Conservation (phyloP, 2,888 invertebrate genomes). For the Pterostichus madidus region DNA sequence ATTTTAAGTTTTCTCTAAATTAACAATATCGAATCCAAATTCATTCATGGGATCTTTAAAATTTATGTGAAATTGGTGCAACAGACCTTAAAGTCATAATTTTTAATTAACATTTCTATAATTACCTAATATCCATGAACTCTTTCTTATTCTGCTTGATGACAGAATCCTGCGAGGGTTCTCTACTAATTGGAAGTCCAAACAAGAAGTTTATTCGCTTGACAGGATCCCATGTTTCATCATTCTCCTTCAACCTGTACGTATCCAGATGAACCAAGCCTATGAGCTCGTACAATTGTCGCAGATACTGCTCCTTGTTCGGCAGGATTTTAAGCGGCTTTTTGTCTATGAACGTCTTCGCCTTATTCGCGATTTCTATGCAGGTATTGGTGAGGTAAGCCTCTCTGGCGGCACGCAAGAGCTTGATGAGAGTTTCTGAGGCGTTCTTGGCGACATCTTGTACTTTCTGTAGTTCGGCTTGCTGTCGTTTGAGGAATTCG, state of each 20-base stretch:
- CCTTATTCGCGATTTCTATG: conserved; percentile 74
- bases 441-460: conserved; percentile 74
- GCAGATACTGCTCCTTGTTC: conserved; percentile 74
- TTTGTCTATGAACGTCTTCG: conserved; percentile 76
- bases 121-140: conserved; percentile 73
- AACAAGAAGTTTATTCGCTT: conserved; percentile 73
- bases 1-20: too few species aligned
- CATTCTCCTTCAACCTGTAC: conserved; percentile 74
- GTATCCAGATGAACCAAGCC: conserved; percentile 76
- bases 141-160: conserved; percentile 73
- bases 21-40: too few species aligned
- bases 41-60: too few species aligned
- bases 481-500: conserved; percentile 72
- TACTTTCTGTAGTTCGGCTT: conserved; percentile 72
- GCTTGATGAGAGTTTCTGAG: conserved; percentile 74
- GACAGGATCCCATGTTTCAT: conserved; percentile 71
- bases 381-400: conserved; percentile 69
- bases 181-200: conserved; percentile 73
- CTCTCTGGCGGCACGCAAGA: conserved; percentile 73
- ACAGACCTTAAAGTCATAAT: too few species aligned
- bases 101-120: too few species aligned
- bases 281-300: conserved; percentile 75
- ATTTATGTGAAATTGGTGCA: too few species aligned
- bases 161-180: conserved; percentile 75
- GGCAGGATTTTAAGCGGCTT: conserved; percentile 76